These are phyloP conservation scores for Limnothrissa miodon DNA, from an alignment of 2,113 vertebrate genomes.

Conservation along the genomic window DNA sequence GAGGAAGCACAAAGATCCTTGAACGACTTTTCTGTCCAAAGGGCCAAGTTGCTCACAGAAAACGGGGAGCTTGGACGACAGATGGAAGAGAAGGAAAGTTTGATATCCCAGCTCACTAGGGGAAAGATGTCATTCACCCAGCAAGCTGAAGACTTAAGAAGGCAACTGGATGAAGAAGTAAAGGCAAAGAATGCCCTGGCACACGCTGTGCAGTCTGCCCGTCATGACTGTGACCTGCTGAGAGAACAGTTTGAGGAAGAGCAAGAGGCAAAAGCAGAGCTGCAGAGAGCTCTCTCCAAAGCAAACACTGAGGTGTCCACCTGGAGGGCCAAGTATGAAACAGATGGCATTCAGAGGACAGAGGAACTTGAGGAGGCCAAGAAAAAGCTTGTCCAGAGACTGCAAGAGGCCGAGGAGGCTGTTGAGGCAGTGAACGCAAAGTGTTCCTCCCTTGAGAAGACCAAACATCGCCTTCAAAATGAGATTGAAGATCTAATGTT, in stretches of 20 bases:
- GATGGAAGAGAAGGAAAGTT: slow-evolving; percentile 86
- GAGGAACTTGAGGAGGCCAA: slow-evolving; percentile 93
- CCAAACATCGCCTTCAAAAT: slow-evolving; percentile 89
- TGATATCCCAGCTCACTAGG: slow-evolving; percentile 82
- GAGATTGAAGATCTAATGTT: slow-evolving; percentile 94
- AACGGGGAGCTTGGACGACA: slow-evolving; percentile 84
- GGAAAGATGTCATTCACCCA: slow-evolving; percentile 85
- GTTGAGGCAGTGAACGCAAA: slow-evolving; percentile 90
- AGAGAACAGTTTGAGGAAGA: slow-evolving; percentile 87
- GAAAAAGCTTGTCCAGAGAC: slow-evolving; percentile 89
- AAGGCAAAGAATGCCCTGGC: slow-evolving; percentile 87
- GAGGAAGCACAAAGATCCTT: slow-evolving; percentile 80
- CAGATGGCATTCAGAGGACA: slow-evolving; percentile 84
- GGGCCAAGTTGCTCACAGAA: slow-evolving; percentile 85
- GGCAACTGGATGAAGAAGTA: slow-evolving; percentile 88
- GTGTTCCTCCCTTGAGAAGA: slow-evolving; percentile 91
- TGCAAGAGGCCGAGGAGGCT: slow-evolving; percentile 84
- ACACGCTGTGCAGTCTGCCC: slow-evolving; percentile 80
- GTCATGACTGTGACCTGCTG: slow-evolving; percentile 82
- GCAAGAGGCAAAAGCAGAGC: slow-evolving; percentile 81
- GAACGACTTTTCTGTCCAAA: slow-evolving; percentile 78
- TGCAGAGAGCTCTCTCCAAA: slow-evolving; percentile 80
- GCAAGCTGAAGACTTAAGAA: slow-evolving; percentile 85
- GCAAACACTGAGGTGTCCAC: slow-evolving; percentile 80
- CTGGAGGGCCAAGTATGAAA: slow-evolving; percentile 91